Evolutionary conservation across 2,888 invertebrate genomes (phyloP).

Genomic region (Augochlorella aurata): DNA sequence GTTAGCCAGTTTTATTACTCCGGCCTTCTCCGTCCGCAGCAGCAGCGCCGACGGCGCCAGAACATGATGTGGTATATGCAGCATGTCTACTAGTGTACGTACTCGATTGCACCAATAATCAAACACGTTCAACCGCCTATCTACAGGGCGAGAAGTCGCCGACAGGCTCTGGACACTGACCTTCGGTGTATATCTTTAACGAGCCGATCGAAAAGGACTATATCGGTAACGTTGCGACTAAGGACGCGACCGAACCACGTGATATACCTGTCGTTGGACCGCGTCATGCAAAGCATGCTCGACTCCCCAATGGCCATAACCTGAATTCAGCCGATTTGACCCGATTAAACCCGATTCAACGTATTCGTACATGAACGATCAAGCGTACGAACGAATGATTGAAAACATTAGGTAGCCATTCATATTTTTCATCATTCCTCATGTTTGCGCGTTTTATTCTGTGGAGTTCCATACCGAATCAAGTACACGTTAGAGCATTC

Average conservation of each 20-base stretch:
- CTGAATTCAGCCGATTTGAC: conserved; percentile 66
- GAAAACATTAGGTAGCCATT: conserved; percentile 60
- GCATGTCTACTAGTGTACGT: conserved; percentile 53
- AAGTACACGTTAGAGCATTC: background rate
- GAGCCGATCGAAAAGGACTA: conserved; percentile 37
- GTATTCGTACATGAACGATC: conserved; percentile 41
- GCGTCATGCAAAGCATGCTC: conserved; percentile 66
- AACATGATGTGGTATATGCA: conserved; percentile 54
- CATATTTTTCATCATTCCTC: conserved; percentile 41
- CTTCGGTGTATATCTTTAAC: conserved; percentile 11
- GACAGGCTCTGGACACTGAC: conserved; percentile 41
- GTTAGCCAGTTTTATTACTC: conserved; percentile 68
- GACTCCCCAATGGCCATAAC: conserved; percentile 71
- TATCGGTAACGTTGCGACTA: conserved; percentile 48
- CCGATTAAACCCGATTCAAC: conserved; percentile 54
- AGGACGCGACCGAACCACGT: conserved; percentile 71
- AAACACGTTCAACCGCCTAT: conserved; percentile 46
- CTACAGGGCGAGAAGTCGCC: conserved; percentile 57
- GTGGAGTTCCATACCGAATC: background rate
- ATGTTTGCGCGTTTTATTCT: conserved; percentile 14
- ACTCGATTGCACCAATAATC: conserved; percentile 44
- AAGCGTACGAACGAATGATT: conserved; percentile 47
- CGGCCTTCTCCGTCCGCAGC: conserved; percentile 62
- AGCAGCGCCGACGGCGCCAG: conserved; percentile 67
- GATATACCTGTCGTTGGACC: conserved; percentile 71